These are phyloP conservation scores for Phthorimaea operculella DNA, from an alignment of 1,140 invertebrate genomes.

Conservation along the genomic window DNA sequence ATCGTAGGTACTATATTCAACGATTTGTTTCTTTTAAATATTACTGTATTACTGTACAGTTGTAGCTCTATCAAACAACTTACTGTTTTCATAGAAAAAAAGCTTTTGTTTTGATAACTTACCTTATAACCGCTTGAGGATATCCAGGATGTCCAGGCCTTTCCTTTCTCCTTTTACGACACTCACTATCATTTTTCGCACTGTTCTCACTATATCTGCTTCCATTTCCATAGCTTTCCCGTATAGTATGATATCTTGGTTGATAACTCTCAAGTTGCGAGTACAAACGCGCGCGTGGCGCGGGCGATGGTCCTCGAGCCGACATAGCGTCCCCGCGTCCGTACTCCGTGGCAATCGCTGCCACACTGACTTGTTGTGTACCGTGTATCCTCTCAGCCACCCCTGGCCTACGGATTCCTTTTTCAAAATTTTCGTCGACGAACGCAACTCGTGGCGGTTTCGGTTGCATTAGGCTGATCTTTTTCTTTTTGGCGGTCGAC, in stretches of 20 bases:
- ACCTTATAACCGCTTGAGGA: slow-evolving; percentile 38
- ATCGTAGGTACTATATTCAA: too few relatives aligned
- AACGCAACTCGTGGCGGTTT: slow-evolving; percentile 57
- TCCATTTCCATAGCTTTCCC: slow-evolving; percentile 30
- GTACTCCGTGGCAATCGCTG: slow-evolving; percentile 35
- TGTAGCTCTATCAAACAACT: too few relatives aligned
- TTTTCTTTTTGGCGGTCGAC: slow-evolving; percentile 66
- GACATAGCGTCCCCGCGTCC: slow-evolving; percentile 43
- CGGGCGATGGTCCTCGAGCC: slow-evolving; percentile 38
- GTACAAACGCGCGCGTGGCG: slow-evolving; percentile 50
- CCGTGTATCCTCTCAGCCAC: slow-evolving; percentile 37
- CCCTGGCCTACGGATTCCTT: slow-evolving; percentile 33
- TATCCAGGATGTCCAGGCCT: slow-evolving; percentile 22
- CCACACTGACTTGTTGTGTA: slow-evolving; percentile 36
- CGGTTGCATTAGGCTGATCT: slow-evolving; percentile 63
- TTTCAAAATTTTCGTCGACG: slow-evolving; percentile 38
- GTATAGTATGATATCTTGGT: slow-evolving; percentile 64
- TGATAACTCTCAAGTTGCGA: slow-evolving; percentile 66
- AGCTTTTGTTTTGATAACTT: slow-evolving; percentile 12
- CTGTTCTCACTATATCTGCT: slow-evolving; percentile 39
- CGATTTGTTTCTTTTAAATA: too few relatives aligned
- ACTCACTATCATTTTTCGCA: slow-evolving; percentile 49
- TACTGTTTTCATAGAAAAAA: too few relatives aligned
- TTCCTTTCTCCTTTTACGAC: slow-evolving; percentile 41
- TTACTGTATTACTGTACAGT: too few relatives aligned